Percentiles rank a stretch among this genome's conserved stretches.
phyloP scores from a whole-genome alignment of 2,888 invertebrate species.

The Microdon myrmicae region DNA sequence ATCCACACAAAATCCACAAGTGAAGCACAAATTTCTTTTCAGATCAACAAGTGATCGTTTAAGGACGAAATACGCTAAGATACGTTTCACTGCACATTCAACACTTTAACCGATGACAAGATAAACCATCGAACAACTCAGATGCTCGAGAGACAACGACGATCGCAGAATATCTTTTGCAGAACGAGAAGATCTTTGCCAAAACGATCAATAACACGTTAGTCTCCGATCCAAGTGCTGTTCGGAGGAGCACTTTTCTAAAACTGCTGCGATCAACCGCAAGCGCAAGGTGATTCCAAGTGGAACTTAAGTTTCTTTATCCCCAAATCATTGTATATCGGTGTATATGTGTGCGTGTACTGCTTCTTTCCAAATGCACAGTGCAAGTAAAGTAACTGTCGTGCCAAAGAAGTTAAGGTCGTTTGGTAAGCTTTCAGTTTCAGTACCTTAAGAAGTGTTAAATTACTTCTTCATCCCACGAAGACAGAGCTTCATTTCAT shows the following conservation, averaged over 20 bases:
- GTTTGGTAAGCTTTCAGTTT: constrained; percentile 17
- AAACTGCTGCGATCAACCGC: constrained; percentile 58
- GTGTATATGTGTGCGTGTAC: constrained; percentile 5
- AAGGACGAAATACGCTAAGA: constrained; percentile 16
- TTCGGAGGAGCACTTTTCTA: constrained; percentile 62
- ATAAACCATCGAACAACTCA: constrained; percentile 22
- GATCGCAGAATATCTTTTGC: constrained; percentile 11
- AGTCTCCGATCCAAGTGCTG: constrained; percentile 57
- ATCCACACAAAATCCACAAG: too few species aligned
- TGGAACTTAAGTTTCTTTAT: constrained; percentile 55
- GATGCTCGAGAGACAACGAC: constrained; percentile 35
- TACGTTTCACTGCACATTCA: constrained; percentile 51
- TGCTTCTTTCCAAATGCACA: constrained; percentile 41
- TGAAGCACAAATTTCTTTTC: constrained; percentile 1
- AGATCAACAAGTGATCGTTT: constrained; percentile 1
- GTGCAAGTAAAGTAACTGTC: constrained; percentile 8
- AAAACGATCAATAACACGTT: constrained; percentile 44
- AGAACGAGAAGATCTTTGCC: constrained; percentile 10
- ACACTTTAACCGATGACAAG: constrained; percentile 28
- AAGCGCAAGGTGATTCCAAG: constrained; percentile 54
- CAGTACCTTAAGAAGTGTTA: background rate
- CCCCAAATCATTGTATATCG: constrained; percentile 4
- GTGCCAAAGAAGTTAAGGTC: constrained; percentile 38
- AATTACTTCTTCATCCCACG: constrained; percentile 1
- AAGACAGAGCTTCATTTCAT: background rate